A percentile compares a stretch with the other conserved stretches of the same genome.
Evolutionary conservation across 2,888 invertebrate species (phyloP).

Genomic region (Molanna angustata): DNA sequence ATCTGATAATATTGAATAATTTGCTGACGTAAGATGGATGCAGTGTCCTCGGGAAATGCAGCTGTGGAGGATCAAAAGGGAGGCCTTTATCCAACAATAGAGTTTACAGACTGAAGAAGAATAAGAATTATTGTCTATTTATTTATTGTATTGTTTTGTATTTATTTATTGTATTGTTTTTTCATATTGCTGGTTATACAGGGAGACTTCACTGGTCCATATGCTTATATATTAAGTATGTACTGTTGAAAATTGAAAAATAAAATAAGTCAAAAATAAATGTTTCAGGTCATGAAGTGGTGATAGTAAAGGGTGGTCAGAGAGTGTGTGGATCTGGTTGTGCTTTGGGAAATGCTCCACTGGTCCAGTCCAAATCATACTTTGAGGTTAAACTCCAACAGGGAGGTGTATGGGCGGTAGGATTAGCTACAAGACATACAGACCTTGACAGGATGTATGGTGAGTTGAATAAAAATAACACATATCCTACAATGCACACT

Average conservation of each 20-base stretch:
- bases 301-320: conserved; percentile 90
- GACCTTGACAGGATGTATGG: conserved; percentile 82
- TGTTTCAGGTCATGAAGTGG: conserved; percentile 84
- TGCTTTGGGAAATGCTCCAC: conserved; percentile 88
- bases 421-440: conserved; percentile 84
- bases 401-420: conserved; percentile 93
- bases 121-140: too few relatives aligned
- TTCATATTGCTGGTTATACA: not conserved
- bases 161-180: not conserved
- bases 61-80: too few relatives aligned
- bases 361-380: conserved; percentile 96
- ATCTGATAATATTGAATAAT: too few relatives aligned
- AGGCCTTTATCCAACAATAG: too few relatives aligned
- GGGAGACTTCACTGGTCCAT: too few relatives aligned
- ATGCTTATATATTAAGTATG: too few relatives aligned
- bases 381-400: conserved; percentile 98
- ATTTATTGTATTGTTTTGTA: not conserved
- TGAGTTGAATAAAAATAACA: conserved; percentile 38
- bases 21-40: too few relatives aligned
- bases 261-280: conserved; percentile 2
- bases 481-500: too few relatives aligned
- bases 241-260: too few relatives aligned
- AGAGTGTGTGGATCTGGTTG: conserved; percentile 95
- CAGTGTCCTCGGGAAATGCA: too few relatives aligned
- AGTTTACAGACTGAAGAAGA: too few relatives aligned